phyloP scores from a whole-genome alignment of 2,797 vertebrate genomes.

The Aplochiton taeniatus region DNA sequence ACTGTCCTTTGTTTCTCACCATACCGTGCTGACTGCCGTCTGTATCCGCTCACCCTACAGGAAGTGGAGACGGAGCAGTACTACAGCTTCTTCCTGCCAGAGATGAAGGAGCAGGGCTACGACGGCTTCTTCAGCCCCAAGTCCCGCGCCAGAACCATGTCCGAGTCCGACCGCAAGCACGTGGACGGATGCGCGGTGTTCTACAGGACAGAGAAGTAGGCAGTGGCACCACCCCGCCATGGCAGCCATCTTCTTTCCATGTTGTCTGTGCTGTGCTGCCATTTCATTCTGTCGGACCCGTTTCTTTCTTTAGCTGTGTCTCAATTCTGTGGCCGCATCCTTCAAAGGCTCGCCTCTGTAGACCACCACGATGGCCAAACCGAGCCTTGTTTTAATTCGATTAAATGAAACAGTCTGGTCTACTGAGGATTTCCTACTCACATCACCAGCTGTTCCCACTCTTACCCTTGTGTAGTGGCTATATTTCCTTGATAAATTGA shows the following conservation, averaged over 20 bases:
- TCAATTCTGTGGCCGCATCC: no score
- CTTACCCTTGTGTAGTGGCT: no score
- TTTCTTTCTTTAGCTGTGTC: not conserved
- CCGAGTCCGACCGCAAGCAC: conserved; percentile 95
- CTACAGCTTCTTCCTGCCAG: conserved; percentile 94
- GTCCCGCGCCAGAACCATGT: conserved; percentile 97
- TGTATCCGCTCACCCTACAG: conserved; percentile 59
- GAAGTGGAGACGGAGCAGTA: conserved; percentile 98
- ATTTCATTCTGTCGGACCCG: not conserved
- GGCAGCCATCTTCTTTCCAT: not conserved
- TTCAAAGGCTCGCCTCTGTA: no score
- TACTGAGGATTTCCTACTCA: no score
- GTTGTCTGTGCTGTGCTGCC: not conserved
- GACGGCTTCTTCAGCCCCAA: conserved; percentile 98
- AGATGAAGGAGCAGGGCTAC: conserved; percentile 95
- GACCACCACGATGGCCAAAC: no score
- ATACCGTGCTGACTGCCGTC: not conserved
- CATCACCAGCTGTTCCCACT: no score
- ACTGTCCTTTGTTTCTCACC: no score
- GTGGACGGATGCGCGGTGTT: conserved; percentile 98
- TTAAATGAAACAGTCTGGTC: no score
- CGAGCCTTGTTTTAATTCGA: no score
- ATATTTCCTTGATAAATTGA: no score
- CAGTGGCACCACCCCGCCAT: not conserved
- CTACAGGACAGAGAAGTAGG: conserved; percentile 95